A percentile compares a stretch with the other conserved stretches of the same genome.
Evolutionary conservation across 1,140 invertebrate genomes (phyloP).

Genomic region (Diorhabda sublineata): DNA sequence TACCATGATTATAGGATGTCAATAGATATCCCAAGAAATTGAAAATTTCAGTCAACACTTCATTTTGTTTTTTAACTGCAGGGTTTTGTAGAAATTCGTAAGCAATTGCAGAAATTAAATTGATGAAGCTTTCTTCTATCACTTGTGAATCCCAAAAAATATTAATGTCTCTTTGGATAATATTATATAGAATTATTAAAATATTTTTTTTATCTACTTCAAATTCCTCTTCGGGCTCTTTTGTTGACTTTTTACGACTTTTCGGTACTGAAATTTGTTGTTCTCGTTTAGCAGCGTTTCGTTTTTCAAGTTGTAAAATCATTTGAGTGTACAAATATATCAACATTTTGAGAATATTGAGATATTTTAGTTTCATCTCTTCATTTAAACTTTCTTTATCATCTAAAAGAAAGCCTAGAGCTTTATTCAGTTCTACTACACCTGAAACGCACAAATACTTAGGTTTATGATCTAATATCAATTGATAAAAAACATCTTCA

Average conservation of each 20-base stretch:
- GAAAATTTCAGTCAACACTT: slow-evolving; percentile 55
- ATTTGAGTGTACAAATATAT: slow-evolving; percentile 37
- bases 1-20: slow-evolving; percentile 62
- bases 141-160: slow-evolving; percentile 67
- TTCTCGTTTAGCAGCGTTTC: slow-evolving; percentile 28
- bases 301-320: slow-evolving; percentile 34
- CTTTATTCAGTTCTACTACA: slow-evolving; percentile 27
- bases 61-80: slow-evolving; percentile 51
- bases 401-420: slow-evolving; percentile 32
- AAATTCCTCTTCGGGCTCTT: slow-evolving; percentile 12
- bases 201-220: slow-evolving; percentile 32
- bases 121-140: slow-evolving; percentile 58
- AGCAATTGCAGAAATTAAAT: slow-evolving; percentile 57
- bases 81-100: slow-evolving; percentile 63
- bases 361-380: slow-evolving; percentile 34
- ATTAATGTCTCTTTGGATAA: slow-evolving; percentile 38
- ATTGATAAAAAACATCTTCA: slow-evolving; percentile 20
- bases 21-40: slow-evolving; percentile 55
- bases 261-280: slow-evolving; percentile 12
- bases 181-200: slow-evolving; percentile 29
- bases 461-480: not conserved
- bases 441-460: slow-evolving; percentile 24
- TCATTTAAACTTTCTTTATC: slow-evolving; percentile 37
- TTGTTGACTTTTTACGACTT: slow-evolving; percentile 20
- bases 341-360: slow-evolving; percentile 40